Evolutionary conservation across 1,140 invertebrate species (phyloP).

Genomic region (Microvelia longipes): DNA sequence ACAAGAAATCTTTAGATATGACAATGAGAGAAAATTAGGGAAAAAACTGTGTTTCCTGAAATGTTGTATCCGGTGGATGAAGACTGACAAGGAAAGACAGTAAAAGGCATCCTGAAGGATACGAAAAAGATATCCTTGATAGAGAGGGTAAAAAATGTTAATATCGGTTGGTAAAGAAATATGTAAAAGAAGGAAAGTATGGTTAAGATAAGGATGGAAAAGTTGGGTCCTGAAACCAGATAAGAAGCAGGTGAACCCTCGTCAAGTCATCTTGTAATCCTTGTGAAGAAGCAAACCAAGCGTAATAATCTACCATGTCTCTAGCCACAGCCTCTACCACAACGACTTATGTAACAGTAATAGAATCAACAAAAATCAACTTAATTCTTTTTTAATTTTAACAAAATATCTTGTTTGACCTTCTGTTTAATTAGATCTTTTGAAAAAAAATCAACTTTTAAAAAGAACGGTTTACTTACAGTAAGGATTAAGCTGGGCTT

Average conservation of each 20-base stretch:
- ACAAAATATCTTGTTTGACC: too few relatives aligned
- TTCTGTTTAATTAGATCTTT: background rate
- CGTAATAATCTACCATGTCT: background rate
- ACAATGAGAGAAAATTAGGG: too few relatives aligned
- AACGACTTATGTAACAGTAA: background rate
- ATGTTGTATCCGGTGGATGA: background rate
- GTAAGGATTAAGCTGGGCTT: too few relatives aligned
- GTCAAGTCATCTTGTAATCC: background rate
- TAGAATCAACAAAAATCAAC: background rate
- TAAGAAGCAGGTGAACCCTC: background rate
- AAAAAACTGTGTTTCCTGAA: background rate
- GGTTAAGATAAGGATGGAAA: background rate
- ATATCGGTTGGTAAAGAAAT: background rate
- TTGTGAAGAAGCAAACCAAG: background rate
- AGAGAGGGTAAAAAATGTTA: background rate
- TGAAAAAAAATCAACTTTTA: too few relatives aligned
- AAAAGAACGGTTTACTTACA: too few relatives aligned
- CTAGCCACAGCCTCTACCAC: background rate
- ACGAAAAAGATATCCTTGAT: too few relatives aligned
- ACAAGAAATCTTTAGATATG: too few relatives aligned
- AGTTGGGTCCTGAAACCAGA: background rate
- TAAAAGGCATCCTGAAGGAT: background rate
- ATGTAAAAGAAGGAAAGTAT: background rate
- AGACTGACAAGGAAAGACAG: background rate
- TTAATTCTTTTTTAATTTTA: background rate